Conservation (phyloP, 2,113 vertebrate genomes). For the Clarias magur region DNA sequence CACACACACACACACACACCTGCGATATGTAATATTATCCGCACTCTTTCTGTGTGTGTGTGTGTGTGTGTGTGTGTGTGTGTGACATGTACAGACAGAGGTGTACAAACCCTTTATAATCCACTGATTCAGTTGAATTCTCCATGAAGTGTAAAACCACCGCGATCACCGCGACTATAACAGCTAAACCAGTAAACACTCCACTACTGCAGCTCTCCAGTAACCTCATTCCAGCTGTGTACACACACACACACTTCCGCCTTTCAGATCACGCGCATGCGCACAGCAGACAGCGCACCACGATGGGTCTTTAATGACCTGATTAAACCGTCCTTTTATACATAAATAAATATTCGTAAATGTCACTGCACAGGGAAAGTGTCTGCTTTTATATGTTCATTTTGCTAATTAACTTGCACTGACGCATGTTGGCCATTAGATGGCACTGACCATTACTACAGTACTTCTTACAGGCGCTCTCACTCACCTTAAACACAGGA, state of each 20-base stretch:
- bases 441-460: neutral
- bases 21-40: neutral
- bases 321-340: neutral
- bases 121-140: conserved; percentile 51
- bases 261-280: conserved; percentile 32
- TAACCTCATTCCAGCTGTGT: conserved; percentile 37
- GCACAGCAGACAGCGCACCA: neutral
- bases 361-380: neutral
- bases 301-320: too few relatives aligned
- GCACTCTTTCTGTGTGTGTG: too few relatives aligned
- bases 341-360: neutral
- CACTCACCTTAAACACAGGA: neutral
- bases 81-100: too few relatives aligned
- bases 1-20: too few relatives aligned
- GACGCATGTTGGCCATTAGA: neutral
- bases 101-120: conserved; percentile 37
- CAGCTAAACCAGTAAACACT: conserved; percentile 35
- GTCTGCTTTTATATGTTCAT: neutral
- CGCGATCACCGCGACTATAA: conserved; percentile 56
- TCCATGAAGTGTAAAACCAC: conserved; percentile 63
- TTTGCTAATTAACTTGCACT: neutral
- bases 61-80: too few relatives aligned
- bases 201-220: conserved; percentile 40
- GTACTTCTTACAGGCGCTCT: neutral
- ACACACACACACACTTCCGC: conserved; percentile 61